A percentile compares a stretch with the other conserved stretches of the same genome.
Conservation (phyloP, 2,797 vertebrate genomes). For the Phalanger gymnotis region DNA sequence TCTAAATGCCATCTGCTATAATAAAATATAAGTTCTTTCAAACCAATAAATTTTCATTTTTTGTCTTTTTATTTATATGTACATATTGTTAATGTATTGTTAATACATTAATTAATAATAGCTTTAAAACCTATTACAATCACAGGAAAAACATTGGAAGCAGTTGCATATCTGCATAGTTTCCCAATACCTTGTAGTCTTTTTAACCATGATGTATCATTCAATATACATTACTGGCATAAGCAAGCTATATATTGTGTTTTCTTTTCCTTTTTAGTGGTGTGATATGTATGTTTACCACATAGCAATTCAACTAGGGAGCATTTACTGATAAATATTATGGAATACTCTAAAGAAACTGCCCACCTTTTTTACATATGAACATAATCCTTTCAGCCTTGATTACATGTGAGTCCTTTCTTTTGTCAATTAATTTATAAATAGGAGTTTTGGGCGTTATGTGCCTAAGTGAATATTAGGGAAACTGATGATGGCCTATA, state of each 20-base stretch:
- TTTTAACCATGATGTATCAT: background rate
- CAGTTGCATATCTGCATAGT: background rate
- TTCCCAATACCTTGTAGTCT: background rate
- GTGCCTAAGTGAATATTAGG: background rate
- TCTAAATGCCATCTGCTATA: background rate
- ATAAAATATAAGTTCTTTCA: background rate
- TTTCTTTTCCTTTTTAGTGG: background rate
- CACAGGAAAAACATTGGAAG: background rate
- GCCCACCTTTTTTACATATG: background rate
- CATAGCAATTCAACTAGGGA: background rate
- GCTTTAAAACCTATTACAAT: no score
- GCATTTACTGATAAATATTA: background rate
- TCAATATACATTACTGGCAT: background rate
- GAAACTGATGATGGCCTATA: background rate
- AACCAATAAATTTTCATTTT: background rate
- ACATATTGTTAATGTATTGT: no score
- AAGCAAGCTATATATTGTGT: background rate
- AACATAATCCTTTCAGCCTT: background rate
- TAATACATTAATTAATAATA: no score
- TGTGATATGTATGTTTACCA: background rate
- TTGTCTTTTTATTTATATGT: background rate
- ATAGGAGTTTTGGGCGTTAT: background rate
- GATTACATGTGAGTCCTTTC: background rate
- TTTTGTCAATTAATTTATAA: background rate
- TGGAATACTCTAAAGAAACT: background rate